Evolutionary conservation across 1,140 invertebrate species (phyloP).

Genomic region (Trachymyrmex cornetzi): DNA sequence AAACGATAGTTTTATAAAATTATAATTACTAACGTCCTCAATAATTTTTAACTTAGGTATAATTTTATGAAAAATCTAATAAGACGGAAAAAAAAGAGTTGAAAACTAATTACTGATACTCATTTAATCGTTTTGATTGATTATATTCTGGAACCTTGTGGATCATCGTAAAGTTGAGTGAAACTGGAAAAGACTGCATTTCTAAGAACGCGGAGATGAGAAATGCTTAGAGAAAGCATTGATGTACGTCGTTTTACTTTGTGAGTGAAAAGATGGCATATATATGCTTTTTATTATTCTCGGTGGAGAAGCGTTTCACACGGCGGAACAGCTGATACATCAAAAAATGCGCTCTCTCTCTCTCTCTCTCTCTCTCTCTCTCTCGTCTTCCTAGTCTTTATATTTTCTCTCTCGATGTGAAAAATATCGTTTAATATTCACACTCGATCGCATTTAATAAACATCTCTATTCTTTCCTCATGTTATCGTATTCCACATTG

Average conservation of each 20-base stretch:
- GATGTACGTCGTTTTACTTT: neutral
- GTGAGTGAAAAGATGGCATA: constrained; percentile 19
- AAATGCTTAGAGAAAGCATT: constrained; percentile 13
- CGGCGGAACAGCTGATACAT: constrained; percentile 35
- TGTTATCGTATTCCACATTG: neutral
- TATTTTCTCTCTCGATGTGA: neutral
- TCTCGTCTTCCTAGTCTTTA: neutral
- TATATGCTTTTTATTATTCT: constrained; percentile 26
- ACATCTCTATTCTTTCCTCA: neutral
- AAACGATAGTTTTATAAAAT: neutral
- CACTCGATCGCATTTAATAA: neutral
- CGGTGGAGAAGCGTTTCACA: neutral
- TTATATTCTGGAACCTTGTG: neutral
- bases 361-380: neutral
- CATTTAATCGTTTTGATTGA: neutral
- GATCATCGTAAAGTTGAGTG: neutral
- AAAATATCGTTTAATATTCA: constrained; percentile 27
- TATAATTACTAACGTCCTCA: neutral
- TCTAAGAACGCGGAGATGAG: neutral
- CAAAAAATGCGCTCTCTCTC: neutral
- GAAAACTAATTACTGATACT: neutral
- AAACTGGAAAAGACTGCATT: neutral
- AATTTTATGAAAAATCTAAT: neutral
- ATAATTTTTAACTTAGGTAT: neutral
- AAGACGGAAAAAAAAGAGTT: neutral